These are phyloP conservation scores for Cyclopterus lumpus DNA, from an alignment of 2,797 vertebrate genomes.

Conservation along the genomic window DNA sequence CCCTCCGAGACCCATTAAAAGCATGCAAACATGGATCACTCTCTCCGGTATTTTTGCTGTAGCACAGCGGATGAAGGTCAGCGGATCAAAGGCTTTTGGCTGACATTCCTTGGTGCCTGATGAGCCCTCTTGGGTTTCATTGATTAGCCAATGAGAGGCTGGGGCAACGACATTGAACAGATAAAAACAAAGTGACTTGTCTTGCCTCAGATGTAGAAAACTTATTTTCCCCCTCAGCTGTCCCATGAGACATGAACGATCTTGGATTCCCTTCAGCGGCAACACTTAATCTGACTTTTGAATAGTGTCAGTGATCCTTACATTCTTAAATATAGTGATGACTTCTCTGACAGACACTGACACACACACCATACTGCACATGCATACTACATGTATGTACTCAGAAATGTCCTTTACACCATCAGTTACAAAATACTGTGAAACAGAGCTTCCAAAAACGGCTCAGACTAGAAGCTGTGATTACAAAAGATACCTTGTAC, in stretches of 20 bases:
- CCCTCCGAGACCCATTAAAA: conserved; percentile 83
- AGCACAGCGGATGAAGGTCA: conserved; percentile 80
- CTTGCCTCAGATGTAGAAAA: conserved; percentile 77
- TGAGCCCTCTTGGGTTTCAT: conserved; percentile 84
- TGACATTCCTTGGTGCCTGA: conserved; percentile 79
- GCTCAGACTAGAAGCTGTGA: conserved; percentile 39
- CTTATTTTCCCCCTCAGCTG: conserved; percentile 68
- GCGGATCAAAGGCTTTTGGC: conserved; percentile 81
- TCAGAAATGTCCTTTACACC: neutral
- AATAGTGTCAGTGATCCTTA: conserved; percentile 61
- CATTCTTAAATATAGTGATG: conserved; percentile 38
- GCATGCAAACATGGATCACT: conserved; percentile 82
- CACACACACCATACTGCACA: neutral
- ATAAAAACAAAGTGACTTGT: conserved; percentile 83
- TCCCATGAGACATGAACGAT: conserved; percentile 58
- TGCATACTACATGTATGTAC: neutral
- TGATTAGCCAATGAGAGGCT: conserved; percentile 83
- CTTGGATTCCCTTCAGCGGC: conserved; percentile 63
- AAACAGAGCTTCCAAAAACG: neutral
- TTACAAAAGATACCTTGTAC: conserved; percentile 15
- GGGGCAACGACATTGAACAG: conserved; percentile 79
- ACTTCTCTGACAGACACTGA: conserved; percentile 23
- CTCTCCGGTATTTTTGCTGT: conserved; percentile 70
- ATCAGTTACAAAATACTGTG: neutral
- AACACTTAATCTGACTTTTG: conserved; percentile 78